A percentile compares a stretch with the other conserved stretches of the same genome.
phyloP scores from a whole-genome alignment of 2,797 vertebrate species.

The Rhabdophis nuchalis region DNA sequence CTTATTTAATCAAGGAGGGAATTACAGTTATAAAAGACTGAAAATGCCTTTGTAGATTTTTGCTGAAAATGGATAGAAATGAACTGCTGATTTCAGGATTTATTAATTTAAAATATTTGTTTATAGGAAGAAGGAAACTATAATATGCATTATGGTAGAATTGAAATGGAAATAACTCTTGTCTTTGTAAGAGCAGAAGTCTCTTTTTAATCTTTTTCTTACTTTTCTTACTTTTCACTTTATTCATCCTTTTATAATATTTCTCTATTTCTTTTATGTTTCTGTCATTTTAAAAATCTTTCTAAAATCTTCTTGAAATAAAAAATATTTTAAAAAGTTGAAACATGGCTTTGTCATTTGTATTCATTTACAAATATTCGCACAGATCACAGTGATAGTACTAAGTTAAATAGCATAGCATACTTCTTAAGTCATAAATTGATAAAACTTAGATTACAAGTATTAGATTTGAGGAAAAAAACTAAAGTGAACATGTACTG shows the following conservation, averaged over 20 bases:
- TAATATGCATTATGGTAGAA: background rate
- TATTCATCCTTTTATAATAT: background rate
- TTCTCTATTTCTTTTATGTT: background rate
- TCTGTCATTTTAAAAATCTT: background rate
- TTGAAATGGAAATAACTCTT: background rate
- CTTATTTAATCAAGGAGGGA: background rate
- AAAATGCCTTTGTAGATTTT: background rate
- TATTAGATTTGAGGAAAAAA: background rate
- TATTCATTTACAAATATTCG: background rate
- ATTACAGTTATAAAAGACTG: background rate
- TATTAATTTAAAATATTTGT: background rate
- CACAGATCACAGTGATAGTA: background rate
- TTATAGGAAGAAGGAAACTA: background rate
- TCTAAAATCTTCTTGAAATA: background rate
- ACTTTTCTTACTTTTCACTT: background rate
- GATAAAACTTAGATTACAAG: background rate
- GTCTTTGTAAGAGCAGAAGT: background rate
- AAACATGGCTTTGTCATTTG: background rate
- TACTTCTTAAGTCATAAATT: background rate
- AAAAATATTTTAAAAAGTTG: background rate
- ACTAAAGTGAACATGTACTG: background rate
- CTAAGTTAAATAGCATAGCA: background rate
- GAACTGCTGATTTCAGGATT: background rate
- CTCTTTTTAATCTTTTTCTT: background rate
- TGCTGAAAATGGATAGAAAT: background rate